Evolutionary conservation across 2,888 invertebrate genomes (phyloP), one percentile per base, ranked within the genome.

Genomic region (Lottia gigantea): DNA sequence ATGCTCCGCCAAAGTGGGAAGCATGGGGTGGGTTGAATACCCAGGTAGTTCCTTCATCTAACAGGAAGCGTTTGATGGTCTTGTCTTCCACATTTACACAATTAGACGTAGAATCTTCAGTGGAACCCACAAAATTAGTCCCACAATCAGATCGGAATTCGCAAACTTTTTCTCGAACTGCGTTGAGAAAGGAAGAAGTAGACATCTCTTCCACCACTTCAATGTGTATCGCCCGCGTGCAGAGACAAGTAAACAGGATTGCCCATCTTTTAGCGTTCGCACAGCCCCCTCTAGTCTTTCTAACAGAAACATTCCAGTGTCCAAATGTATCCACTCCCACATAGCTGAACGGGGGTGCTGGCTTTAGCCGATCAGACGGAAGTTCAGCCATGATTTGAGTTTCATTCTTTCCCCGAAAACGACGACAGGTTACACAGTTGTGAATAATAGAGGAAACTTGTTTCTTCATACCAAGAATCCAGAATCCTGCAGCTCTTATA

Each of bases 21-120:
- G 70, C 64, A 68, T 74, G 72, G 0, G 76, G 74, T 0, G 72
- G 67, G 26, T 77, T 77, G 63, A 77, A 77, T 23, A 45, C 69
- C 77, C 76, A 77, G 0, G 67, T 47, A 46, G 66, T 66, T 7
- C 73, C 66, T 31, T 31, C 31, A 31, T 31, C 31, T 6, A 31
- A 31, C 6, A 31, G 31, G 6, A 31, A 31, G 31, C 6, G 31
- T 31, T 31, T 31, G 31, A 31, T 31, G 31, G 31, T 6, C 31
- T 31, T 31, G 31, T 31, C 31, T 31, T 31, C 31, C 31, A 31
- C 31, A 31, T 31, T 31, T 31, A 31, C 31, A 31, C 31, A 31
- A 31, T 31, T 31, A 31, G 31, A 31, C n/a, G 15, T n/a, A 19
- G 62, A 19, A n/a, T 62, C 16, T 15, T 61, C 26, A 6, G 23